Evolutionary conservation across 2,888 invertebrate species (phyloP).

Genomic region (Mesopsocus fuscifrons): DNA sequence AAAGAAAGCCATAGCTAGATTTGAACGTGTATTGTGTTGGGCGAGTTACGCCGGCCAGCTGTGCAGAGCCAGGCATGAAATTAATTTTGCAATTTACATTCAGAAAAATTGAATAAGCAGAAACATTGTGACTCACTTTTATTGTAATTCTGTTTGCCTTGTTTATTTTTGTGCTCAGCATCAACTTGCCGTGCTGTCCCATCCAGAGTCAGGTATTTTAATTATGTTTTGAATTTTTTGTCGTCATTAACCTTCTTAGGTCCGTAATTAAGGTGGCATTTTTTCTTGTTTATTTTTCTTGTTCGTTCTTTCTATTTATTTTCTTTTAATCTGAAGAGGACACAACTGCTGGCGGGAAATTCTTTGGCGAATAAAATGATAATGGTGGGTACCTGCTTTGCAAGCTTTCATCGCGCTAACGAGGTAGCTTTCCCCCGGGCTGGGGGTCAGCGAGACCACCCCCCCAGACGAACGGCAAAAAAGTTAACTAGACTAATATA

Average conservation of each 20-base stretch:
- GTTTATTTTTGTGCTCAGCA: background rate
- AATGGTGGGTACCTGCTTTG: no score
- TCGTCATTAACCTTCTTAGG: background rate
- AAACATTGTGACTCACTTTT: background rate
- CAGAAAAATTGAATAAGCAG: background rate
- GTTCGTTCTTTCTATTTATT: no score
- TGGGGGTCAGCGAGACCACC: no score
- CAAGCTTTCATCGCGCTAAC: no score
- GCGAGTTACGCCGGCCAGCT: background rate
- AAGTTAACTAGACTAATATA: no score
- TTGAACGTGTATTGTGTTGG: background rate
- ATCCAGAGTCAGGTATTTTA: background rate
- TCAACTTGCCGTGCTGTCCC: background rate
- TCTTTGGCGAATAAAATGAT: no score
- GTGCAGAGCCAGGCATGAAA: background rate
- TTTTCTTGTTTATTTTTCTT: no score
- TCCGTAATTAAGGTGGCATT: no score
- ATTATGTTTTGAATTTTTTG: background rate
- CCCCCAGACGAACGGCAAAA: no score
- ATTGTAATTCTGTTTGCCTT: background rate
- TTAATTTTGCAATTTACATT: background rate
- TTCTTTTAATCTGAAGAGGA: no score
- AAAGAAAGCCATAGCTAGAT: background rate
- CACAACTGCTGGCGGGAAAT: no score
- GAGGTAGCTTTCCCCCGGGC: no score